Evolutionary conservation across 2,888 invertebrate genomes (phyloP), one percentile per base, ranked within the genome.

Genomic region (Scaptomyza tumidula): DNA sequence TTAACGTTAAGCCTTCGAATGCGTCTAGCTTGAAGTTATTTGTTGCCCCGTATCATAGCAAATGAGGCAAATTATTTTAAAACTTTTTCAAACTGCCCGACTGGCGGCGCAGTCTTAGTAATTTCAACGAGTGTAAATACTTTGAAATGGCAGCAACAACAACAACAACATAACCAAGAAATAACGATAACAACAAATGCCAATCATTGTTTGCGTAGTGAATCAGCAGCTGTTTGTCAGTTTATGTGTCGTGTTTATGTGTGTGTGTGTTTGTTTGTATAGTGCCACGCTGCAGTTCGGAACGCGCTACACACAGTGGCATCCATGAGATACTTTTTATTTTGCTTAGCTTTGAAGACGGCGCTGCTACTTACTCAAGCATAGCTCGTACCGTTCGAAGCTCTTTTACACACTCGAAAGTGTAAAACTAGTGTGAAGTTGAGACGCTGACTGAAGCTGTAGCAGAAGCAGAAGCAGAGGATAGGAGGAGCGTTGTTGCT

Each of bases 161-260:
- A 68, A 57, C 67, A 76, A 29, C 52, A 68, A 57, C 67, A 76
- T 53, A 31, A 56, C 48, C 79, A 54, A 49, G 50, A 62, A 65
- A 59, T 39, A 71, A 63, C 71, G 80, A 85, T 84, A 80, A 77
- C 88, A 83, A 72, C 81, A 74, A 88, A 88, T 83, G 83, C 83
- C 83, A 88, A 84, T 84, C 84, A 88, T 88, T 84, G 81, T 86
- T 84, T 71, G 84, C 83, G 85, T 78, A 88, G 86, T 84, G 72
- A 86, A 88, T 83, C 83, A 88, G 88, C 80, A 71, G 79, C 75
- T 81, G 79, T 69, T 65, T 82, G 62, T 49, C 65, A 52, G 63
- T 49, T 16, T 29, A 11, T 31, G 14, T 11, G 29, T 14, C 69
- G 24, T 80, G 78, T 73, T 55, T 78, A 58, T 44, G 56, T 46